Evolutionary conservation across 2,113 vertebrate species (phyloP).

Genomic region (Alectura lathami): DNA sequence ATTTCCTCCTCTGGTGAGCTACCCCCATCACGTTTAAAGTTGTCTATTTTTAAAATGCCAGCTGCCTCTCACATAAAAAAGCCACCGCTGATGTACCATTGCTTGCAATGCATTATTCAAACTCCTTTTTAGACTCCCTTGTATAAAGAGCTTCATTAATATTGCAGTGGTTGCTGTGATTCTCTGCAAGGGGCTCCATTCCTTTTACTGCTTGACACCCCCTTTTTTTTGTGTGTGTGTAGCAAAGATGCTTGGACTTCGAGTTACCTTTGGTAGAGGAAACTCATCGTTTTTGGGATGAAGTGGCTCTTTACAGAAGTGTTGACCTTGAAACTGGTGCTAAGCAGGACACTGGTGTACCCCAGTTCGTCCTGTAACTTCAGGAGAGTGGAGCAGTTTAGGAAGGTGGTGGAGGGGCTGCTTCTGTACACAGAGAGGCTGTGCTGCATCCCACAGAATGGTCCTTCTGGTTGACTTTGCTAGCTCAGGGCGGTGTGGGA

Average conservation of each 20-base stretch:
- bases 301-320: not conserved
- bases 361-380: not conserved
- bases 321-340: conserved; percentile 18
- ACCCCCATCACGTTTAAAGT: conserved; percentile 47
- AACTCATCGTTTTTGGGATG: not conserved
- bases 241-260: not conserved
- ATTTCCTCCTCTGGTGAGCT: conserved; percentile 49
- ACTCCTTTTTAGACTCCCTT: conserved; percentile 60
- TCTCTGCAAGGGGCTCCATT: conserved; percentile 34
- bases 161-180: conserved; percentile 60
- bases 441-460: not conserved
- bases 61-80: conserved; percentile 54
- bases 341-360: not conserved
- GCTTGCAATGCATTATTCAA: conserved; percentile 71
- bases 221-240: not conserved
- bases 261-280: not conserved
- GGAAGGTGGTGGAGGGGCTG: not conserved
- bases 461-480: not conserved
- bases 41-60: conserved; percentile 70
- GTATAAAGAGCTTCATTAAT: conserved; percentile 67
- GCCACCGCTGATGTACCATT: conserved; percentile 48
- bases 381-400: not conserved
- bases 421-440: not conserved
- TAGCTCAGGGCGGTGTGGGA: not conserved
- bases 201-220: conserved; percentile 43